phyloP scores from a whole-genome alignment of 2,113 vertebrate species.

The Hippoglossus stenolepis region DNA sequence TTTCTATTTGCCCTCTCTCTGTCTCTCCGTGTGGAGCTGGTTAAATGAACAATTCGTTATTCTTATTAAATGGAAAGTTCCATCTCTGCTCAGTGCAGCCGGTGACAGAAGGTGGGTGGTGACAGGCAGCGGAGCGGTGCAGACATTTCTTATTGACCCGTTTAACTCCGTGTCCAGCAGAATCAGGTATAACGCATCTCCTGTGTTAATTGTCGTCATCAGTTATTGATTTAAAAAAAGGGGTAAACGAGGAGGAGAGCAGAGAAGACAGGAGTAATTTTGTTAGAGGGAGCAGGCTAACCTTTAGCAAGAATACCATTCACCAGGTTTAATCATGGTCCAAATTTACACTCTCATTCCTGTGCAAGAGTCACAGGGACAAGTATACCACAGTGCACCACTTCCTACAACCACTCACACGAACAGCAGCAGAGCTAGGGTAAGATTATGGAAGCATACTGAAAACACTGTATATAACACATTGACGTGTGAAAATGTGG shows the following conservation, averaged over 20 bases:
- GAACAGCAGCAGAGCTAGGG: constrained; percentile 9
- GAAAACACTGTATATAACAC: background rate
- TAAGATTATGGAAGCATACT: background rate
- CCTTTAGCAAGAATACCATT: constrained; percentile 13
- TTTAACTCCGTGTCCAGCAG: background rate
- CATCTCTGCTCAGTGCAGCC: background rate
- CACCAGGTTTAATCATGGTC: constrained; percentile 17
- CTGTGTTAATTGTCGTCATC: background rate
- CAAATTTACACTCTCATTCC: constrained; percentile 23
- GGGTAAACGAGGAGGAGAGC: background rate
- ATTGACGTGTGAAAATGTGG: too few species aligned
- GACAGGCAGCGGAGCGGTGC: background rate
- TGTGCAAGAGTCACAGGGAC: constrained; percentile 10
- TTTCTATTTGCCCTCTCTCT: too few species aligned
- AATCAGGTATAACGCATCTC: background rate
- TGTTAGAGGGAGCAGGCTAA: background rate
- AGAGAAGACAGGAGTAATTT: background rate
- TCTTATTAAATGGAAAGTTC: constrained; percentile 5
- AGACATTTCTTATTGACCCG: constrained; percentile 5
- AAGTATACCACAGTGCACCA: background rate
- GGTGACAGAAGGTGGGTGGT: background rate
- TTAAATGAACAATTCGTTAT: constrained; percentile 9
- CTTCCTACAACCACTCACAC: constrained; percentile 22
- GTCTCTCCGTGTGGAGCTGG: background rate
- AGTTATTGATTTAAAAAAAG: background rate